phyloP scores from a whole-genome alignment of 2,113 vertebrate genomes.

The Micromys minutus region DNA sequence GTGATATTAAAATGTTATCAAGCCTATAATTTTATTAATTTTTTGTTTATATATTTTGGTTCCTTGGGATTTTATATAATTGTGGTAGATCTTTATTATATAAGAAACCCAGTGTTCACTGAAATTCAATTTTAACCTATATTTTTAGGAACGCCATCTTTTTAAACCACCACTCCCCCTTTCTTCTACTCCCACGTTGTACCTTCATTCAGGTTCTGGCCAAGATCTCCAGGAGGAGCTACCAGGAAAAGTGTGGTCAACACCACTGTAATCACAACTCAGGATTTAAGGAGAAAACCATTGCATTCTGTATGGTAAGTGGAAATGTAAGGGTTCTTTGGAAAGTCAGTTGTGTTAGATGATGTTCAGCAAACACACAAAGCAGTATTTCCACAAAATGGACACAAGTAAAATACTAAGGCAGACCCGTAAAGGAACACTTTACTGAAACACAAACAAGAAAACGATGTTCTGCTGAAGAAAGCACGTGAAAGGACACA shows the following conservation, averaged over 20 bases:
- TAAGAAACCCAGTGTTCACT: not conserved
- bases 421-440: no score
- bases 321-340: no score
- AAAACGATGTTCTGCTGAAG: no score
- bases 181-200: not conserved
- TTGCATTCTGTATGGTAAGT: not conserved
- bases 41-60: not conserved
- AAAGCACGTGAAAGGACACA: no score
- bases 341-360: no score
- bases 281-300: slow-evolving; percentile 16
- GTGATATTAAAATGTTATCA: not conserved
- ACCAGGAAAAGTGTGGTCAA: not conserved
- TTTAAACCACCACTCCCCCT: not conserved
- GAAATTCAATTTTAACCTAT: not conserved
- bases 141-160: not conserved
- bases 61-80: not conserved
- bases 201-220: not conserved
- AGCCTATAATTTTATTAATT: not conserved
- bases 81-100: slow-evolving; percentile 5
- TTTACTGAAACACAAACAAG: no score
- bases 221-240: not conserved
- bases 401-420: no score
- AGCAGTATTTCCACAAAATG: no score
- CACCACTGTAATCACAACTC: not conserved
- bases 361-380: no score